Evolutionary conservation across 2,113 vertebrate species (phyloP).

Genomic region (Drymodes brunneopygia): DNA sequence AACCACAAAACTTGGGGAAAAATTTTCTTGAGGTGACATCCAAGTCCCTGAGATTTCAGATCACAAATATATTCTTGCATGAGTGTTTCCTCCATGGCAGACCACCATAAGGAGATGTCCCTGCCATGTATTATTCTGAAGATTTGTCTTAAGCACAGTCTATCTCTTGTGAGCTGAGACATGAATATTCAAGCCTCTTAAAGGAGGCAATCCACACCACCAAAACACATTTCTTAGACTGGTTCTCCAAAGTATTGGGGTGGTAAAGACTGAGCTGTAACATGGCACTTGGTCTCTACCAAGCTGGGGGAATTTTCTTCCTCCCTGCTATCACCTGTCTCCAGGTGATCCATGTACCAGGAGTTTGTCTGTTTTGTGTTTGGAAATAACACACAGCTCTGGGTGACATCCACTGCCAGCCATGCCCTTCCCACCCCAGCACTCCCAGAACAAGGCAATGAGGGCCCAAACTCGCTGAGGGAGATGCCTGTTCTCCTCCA

Average conservation of each 20-base stretch:
- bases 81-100: background rate
- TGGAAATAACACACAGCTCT: background rate
- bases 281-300: accelerated
- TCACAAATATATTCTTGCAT: background rate
- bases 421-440: accelerated
- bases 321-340: background rate
- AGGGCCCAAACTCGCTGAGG: accelerated
- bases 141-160: background rate
- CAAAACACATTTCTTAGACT: background rate
- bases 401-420: background rate
- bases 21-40: background rate
- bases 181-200: background rate
- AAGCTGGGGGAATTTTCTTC: background rate
- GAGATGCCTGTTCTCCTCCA: background rate
- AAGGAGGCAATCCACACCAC: background rate
- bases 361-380: background rate
- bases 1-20: background rate
- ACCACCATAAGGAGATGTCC: background rate
- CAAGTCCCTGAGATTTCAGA: background rate
- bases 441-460: accelerated
- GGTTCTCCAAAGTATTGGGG: background rate
- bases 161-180: background rate
- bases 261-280: background rate
- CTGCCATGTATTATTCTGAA: background rate
- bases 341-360: background rate